Conservation (phyloP, 2,797 vertebrate species). For the Notolabrus celidotus region DNA sequence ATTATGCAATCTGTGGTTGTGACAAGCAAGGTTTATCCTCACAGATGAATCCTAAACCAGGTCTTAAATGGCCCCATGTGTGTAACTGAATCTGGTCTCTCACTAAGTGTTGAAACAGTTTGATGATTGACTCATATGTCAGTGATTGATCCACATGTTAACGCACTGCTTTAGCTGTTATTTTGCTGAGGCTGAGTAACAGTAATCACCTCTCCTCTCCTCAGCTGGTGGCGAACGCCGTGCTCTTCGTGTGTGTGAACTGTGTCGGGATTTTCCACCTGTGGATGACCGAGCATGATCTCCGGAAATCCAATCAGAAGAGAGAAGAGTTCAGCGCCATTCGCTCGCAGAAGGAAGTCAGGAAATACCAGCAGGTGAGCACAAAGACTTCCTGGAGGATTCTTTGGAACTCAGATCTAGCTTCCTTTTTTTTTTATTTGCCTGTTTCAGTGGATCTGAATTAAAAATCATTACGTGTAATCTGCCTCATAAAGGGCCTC, state of each 20-base stretch:
- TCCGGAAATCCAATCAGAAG: slow-evolving; percentile 86
- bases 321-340: slow-evolving; percentile 87
- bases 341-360: slow-evolving; percentile 84
- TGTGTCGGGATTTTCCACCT: slow-evolving; percentile 89
- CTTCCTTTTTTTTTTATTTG: background rate
- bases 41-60: too few relatives aligned
- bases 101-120: too few relatives aligned
- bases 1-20: too few relatives aligned
- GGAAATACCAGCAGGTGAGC: slow-evolving; percentile 90
- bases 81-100: too few relatives aligned
- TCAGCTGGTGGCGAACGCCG: slow-evolving; percentile 88
- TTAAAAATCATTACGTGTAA: slow-evolving; percentile 42
- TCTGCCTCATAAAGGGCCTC: slow-evolving; percentile 34
- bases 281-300: slow-evolving; percentile 84
- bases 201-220: slow-evolving; percentile 1
- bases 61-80: too few relatives aligned
- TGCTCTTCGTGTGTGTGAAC: slow-evolving; percentile 90
- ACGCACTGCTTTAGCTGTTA: too few relatives aligned
- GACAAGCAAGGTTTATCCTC: too few relatives aligned
- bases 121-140: too few relatives aligned
- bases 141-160: too few relatives aligned
- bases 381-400: background rate
- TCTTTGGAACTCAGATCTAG: background rate
- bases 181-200: too few relatives aligned
- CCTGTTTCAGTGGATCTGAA: background rate